Evolutionary conservation across 2,113 vertebrate species (phyloP), one percentile per base, ranked within the genome.

Genomic region (Zosterops hypoxanthus): DNA sequence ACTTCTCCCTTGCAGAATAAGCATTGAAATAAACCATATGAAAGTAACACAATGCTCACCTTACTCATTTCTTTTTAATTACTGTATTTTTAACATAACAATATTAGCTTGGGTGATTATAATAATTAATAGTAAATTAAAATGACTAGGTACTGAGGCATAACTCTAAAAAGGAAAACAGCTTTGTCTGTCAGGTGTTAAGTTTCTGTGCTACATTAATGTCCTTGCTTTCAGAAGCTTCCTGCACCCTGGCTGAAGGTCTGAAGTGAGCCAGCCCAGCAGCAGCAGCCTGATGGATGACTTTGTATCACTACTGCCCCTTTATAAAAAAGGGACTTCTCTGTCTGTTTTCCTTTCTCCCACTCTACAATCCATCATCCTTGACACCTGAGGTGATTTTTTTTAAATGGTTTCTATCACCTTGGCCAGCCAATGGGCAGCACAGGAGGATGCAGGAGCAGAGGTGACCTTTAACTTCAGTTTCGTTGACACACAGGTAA

Each of bases 281-380:
- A 90, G 71, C 86, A 84, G 71, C 86, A 84, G 89, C 53, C 95
- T 96, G 94, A 96, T 46, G 83, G 96, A 95, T 96, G 90, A 90
- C 85, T 92, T 55, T 72, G 70, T 65, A 88, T 88, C 92, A 65
- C 65, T 34, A 15, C 75, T 86, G 92, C 91, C 64, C 56, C 64
- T 93, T 78, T 66, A 63, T 18, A 91, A 73, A 92, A 96, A 36
- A 28, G n/a, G 73, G n/a, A 86, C 93, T 91, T 93, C 60, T 87
- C 86, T 34, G 78, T 22, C 6, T 4, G 1, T 72, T 96, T 87
- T 70, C 78, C 76, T 89, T 83, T 71, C 78, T 92, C 80, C 69
- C 46, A 75, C 60, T 86, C 64, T 42, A 55, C 75, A 95, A 97
- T 98, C 96, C 59, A 96, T 97, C 97, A 97, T 64, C 66, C 68